Evolutionary conservation across 2,888 invertebrate species (phyloP), one percentile per base, ranked within the genome.

Genomic region (Microctonus hyperodae): DNA sequence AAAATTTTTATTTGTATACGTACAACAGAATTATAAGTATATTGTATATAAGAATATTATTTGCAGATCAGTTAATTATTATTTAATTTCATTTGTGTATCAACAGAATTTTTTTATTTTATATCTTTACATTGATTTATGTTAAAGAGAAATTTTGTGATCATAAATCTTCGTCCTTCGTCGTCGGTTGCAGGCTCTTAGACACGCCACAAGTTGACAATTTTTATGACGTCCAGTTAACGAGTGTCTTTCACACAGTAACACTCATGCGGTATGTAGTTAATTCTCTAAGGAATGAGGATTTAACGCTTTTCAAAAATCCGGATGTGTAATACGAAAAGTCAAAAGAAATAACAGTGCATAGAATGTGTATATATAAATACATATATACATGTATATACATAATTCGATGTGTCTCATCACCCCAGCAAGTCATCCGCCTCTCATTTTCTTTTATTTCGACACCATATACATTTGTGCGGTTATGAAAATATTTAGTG

Each of bases 401-500:
- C 20, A 60, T 23, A 35, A 48, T 65, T 59, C 61, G 61, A 60
- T 66, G 56, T 51, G 51, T 60, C 64, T 61, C 69, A 58, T 66
- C 68, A 63, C 48, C 59, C 67, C 64, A 37, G 33, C 44, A 44
- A 64, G 50, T 71, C 69, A 73, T 72, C 70, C 72, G n/a, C 31
- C 13, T 37, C 13, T 33, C n/a, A 53, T 59, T 44, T 48, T 22
- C 40, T 57, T 50, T 23, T 31, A 37, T 64, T 48, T 37, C 6
- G 20, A 58, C 22, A 44, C 7, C 16, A n/a, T 40, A 28, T 60
- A 40, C 69, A 71, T 55, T 28, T 44, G 74, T 77, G 78, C 80
- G 76, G 75, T 77, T 79, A 78, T 80, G 78, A 80, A 81, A 82
- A 81, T 80, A 81, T 81, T 81, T 81, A 73, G 77, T 75, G 74